Conservation (phyloP, 2,888 invertebrate species). For the Graphium colonna region DNA sequence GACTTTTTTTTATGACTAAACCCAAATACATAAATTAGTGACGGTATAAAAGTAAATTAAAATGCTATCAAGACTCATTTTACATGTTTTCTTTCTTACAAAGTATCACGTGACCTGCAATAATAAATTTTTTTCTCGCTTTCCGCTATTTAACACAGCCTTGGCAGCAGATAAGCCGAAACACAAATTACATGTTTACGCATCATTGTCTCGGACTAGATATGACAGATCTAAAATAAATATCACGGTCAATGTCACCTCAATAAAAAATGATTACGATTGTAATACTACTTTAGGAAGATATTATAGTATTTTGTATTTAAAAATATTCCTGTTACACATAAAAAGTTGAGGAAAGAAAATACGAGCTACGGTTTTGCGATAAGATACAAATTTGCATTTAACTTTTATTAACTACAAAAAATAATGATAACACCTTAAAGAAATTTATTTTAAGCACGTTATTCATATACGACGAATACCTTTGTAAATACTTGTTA, state of each 20-base stretch:
- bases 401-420: too few relatives aligned
- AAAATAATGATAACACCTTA: too few relatives aligned
- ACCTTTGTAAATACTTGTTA: too few relatives aligned
- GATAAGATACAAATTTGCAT: too few relatives aligned
- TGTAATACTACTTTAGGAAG: constrained; percentile 5
- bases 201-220: constrained; percentile 21
- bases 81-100: not conserved
- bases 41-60: not conserved
- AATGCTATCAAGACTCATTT: not conserved
- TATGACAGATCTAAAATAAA: constrained; percentile 22
- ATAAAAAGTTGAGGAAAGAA: too few relatives aligned
- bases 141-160: constrained; percentile 13
- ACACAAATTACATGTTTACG: constrained; percentile 20
- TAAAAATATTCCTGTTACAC: too few relatives aligned
- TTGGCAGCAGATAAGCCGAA: constrained; percentile 21
- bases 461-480: too few relatives aligned
- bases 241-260: constrained; percentile 20
- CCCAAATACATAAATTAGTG: not conserved
- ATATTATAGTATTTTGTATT: too few relatives aligned
- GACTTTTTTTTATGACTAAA: not conserved
- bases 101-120: not conserved
- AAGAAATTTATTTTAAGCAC: too few relatives aligned
- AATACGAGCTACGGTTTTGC: too few relatives aligned
- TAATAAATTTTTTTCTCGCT: constrained; percentile 5
- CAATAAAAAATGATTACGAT: constrained; percentile 22